Evolutionary conservation across 2,113 vertebrate genomes (phyloP).

Genomic region (Megalops atlanticus): DNA sequence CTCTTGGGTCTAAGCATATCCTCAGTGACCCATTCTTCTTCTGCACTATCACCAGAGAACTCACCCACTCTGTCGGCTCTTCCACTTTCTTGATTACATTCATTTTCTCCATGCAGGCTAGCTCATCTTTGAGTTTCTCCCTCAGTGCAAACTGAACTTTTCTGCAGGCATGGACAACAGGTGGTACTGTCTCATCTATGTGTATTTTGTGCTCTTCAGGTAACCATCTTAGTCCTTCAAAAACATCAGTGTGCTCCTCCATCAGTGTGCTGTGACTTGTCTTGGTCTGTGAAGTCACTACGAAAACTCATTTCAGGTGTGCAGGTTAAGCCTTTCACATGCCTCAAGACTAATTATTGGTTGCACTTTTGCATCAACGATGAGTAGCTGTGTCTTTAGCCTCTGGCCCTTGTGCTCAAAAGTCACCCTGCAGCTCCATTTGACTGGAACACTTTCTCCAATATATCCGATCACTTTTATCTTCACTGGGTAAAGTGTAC

Average conservation of each 20-base stretch:
- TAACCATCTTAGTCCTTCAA: conserved; percentile 28
- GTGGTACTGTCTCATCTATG: conserved; percentile 1
- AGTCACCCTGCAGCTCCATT: conserved; percentile 18
- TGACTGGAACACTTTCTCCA: conserved; percentile 29
- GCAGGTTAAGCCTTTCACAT: conserved; percentile 27
- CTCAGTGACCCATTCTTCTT: conserved; percentile 23
- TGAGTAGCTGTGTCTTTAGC: conserved; percentile 24
- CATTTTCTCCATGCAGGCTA: conserved; percentile 30
- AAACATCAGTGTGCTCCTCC: conserved; percentile 25
- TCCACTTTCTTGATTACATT: conserved; percentile 30
- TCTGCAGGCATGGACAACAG: conserved; percentile 32
- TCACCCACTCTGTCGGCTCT: no score
- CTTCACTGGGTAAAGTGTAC: conserved; percentile 28
- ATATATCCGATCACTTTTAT: conserved; percentile 37
- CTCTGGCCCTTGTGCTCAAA: conserved; percentile 17
- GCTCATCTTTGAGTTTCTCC: conserved; percentile 24
- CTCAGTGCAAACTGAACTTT: conserved; percentile 32
- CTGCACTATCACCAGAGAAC: conserved; percentile 19
- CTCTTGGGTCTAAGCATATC: conserved; percentile 37
- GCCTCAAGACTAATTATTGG: conserved; percentile 22
- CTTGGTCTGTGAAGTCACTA: not conserved
- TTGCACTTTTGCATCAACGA: conserved; percentile 25
- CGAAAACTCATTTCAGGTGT: conserved; percentile 33
- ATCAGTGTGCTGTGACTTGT: conserved; percentile 18
- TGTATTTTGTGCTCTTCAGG: conserved; percentile 31